These are phyloP conservation scores for Micromesistius poutassou DNA, from an alignment of 2,797 vertebrate species.

Conservation along the genomic window DNA sequence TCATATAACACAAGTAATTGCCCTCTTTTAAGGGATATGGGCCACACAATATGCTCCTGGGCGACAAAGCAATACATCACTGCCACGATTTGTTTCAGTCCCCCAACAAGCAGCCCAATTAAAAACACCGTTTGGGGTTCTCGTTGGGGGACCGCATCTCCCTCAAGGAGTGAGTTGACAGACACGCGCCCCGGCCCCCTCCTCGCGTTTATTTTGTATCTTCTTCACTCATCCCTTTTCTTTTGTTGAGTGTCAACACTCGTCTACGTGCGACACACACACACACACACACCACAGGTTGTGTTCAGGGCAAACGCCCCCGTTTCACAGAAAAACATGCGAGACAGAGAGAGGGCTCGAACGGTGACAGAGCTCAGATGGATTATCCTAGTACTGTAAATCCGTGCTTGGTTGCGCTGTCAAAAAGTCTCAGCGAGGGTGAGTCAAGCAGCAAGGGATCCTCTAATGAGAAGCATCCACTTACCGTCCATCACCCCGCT, in stretches of 20 bases:
- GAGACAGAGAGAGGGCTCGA: no score
- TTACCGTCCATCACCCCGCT: constrained; percentile 45
- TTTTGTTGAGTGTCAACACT: background rate
- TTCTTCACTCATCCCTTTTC: constrained; percentile 11
- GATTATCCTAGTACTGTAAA: constrained; percentile 36
- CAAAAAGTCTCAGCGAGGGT: constrained; percentile 56
- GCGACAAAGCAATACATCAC: constrained; percentile 58
- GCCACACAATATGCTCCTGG: constrained; percentile 20
- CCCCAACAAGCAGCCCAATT: constrained; percentile 58
- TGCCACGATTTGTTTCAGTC: constrained; percentile 63
- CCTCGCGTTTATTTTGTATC: constrained; percentile 21
- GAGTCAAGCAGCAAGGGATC: constrained; percentile 44
- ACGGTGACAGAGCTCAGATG: no score
- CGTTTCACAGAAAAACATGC: no score
- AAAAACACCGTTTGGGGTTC: constrained; percentile 62
- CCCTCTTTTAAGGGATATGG: constrained; percentile 32
- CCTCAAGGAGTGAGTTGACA: background rate
- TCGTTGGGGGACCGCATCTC: background rate
- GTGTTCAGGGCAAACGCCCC: no score
- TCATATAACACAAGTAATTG: constrained; percentile 26
- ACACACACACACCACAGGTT: no score
- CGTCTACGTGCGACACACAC: background rate
- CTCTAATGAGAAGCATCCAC: constrained; percentile 65
- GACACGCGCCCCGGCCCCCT: constrained; percentile 21
- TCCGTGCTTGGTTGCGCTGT: constrained; percentile 54